Evolutionary conservation across 1,140 invertebrate genomes (phyloP), one percentile per base, ranked within the genome.

Genomic region (Carcinoscorpius rotundicauda): DNA sequence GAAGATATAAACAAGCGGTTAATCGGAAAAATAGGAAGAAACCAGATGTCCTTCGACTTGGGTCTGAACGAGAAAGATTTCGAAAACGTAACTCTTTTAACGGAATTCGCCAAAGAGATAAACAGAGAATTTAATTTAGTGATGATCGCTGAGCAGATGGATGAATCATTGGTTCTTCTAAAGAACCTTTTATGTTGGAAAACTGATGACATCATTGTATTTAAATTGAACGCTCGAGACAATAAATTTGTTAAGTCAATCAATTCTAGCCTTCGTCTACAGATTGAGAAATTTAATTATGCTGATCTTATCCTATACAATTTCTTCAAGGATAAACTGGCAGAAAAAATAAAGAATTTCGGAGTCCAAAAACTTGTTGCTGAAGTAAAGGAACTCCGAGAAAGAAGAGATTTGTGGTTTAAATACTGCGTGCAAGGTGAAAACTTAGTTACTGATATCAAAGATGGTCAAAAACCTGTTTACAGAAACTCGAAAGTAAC

Each of bases 221-320:
- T 75, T 58, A 71, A 71, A 61, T 10, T 72, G 6, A 72, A 71
- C 49, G 66, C 68, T 11, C 60, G 70, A 29, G 61, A 68, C 49
- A 52, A 57, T 4, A 61, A 60, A 29, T 66, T 55, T 51, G 68
- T 66, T 52, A 63, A 58, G 48, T 52, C 58, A 6, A 48, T 74
- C 10, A 69, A 50, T 49, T 59, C 58, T 5, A 9, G 29, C 5
- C 61, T 62, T 53, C 52, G 57, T 9, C 49, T 65, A n/a, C 62
- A 49, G 6, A 53, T 77, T 48, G 51, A 57, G 29, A 29, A 69
- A 49, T 29, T 73, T 9, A 76, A 76, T 62, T 55, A 62, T 5
- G 75, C 73, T 2, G 77, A 78, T 70, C 60, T 63, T 6, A 64
- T 70, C 29, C 60, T 78, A 6, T 78, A 78, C 59, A 61, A 73